Conservation (phyloP, 2,797 vertebrate genomes). For the Buphagus erythrorhynchus region DNA sequence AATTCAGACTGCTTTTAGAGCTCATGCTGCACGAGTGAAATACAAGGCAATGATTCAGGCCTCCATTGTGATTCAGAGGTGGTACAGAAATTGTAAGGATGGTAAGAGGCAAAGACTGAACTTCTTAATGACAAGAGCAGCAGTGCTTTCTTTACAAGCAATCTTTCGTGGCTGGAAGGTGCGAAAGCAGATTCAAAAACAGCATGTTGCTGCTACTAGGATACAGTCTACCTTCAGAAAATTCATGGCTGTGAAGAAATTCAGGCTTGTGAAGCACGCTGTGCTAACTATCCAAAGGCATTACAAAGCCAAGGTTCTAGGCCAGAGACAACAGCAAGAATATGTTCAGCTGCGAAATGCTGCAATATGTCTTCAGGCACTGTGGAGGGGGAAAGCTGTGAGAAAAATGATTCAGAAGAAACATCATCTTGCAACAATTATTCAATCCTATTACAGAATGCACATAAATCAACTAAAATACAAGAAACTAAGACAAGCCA, state of each 20-base stretch:
- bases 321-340: constrained; percentile 59
- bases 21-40: constrained; percentile 66
- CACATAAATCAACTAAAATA: constrained; percentile 70
- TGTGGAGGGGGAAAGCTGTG: constrained; percentile 81
- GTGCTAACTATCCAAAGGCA: constrained; percentile 76
- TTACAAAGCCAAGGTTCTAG: constrained; percentile 77
- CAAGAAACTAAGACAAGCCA: constrained; percentile 71
- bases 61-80: constrained; percentile 81
- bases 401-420: constrained; percentile 71
- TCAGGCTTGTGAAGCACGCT: constrained; percentile 66
- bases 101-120: constrained; percentile 54
- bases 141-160: constrained; percentile 82
- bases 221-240: constrained; percentile 86
- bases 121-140: constrained; percentile 76
- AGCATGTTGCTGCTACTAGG: constrained; percentile 69
- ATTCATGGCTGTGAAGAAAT: constrained; percentile 65
- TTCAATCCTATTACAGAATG: constrained; percentile 85
- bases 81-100: constrained; percentile 78
- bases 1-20: constrained; percentile 86
- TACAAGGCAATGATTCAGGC: constrained; percentile 67
- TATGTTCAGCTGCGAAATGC: constrained; percentile 68
- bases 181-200: constrained; percentile 70
- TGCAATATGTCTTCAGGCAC: constrained; percentile 78
- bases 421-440: constrained; percentile 74
- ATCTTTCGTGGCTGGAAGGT: constrained; percentile 80